These are phyloP conservation scores for Vultur gryphus DNA, from an alignment of 2,797 vertebrate genomes.

Conservation along the genomic window DNA sequence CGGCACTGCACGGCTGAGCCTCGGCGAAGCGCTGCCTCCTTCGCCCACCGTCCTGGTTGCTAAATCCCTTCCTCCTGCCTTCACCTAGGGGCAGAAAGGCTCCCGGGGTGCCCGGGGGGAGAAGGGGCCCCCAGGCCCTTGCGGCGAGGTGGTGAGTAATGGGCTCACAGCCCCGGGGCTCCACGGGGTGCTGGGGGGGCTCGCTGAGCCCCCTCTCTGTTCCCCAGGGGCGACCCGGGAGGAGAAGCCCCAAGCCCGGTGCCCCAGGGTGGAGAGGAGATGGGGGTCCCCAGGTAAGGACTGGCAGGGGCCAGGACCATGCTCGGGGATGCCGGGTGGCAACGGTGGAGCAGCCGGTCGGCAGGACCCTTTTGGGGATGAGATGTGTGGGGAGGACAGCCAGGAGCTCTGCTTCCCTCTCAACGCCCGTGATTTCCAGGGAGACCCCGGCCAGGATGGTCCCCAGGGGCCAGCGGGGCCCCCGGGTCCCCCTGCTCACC, in stretches of 20 bases:
- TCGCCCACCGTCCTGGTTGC: rapidly evolving
- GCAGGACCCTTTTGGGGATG: neutral
- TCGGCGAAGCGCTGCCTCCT: rapidly evolving
- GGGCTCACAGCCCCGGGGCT: neutral
- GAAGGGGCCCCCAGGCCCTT: neutral
- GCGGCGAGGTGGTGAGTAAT: neutral
- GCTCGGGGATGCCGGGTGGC: neutral
- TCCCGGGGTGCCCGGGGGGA: neutral
- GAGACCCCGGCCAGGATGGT: neutral
- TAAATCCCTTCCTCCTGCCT: neutral
- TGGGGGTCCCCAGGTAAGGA: neutral
- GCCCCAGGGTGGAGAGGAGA: neutral
- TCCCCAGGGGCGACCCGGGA: neutral
- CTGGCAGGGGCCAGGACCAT: neutral
- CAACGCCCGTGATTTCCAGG: neutral
- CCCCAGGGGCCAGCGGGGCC: neutral
- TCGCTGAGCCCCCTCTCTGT: neutral
- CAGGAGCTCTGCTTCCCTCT: neutral
- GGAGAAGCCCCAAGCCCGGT: neutral
- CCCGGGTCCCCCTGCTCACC: neutral
- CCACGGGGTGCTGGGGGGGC: rapidly evolving
- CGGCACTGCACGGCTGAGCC: neutral
- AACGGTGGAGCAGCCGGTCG: rapidly evolving
- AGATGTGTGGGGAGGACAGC: too few species aligned
- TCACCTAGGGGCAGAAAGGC: neutral